Base-by-base conservation (phyloP, 2,797 vertebrate species). In the Cacajao melanocephalus region DNA sequence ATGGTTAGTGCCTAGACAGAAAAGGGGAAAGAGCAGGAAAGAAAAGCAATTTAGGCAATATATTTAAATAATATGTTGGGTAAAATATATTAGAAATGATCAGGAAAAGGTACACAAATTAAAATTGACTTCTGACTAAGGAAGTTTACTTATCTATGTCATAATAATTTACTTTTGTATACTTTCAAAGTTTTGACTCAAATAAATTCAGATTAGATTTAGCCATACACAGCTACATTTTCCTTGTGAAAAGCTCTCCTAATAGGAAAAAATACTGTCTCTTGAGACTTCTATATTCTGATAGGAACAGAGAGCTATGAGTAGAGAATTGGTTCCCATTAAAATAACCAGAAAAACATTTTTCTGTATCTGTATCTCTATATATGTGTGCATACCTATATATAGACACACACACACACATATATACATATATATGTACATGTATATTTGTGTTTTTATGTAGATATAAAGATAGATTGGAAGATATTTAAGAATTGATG, bases 341-440 rank as follows among this genome's bases (percentile, higher is more conserved):
- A 85, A 96, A 72, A 52, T 11, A 83, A 58, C 14, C n/a, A 30
- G 52, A 58, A 76, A 75, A n/a, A 11, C 48, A n/a, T 58, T 12
- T 41, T 4, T 64, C 44, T 41, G 8, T 33, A 22, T 20, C 28
- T 30, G 22, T n/a, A 33, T 22, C 4, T 44, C 22, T 24, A 22
- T 19, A 9, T 19, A 5, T n/a, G 39, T 57, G 19, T 20, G 12
- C 22, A 15, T 26, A 39, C 22, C 15, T 39, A 4, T 4, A 0
- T 20, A 20, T 58, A 4, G 19, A 14, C 2, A 50, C 12, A 58
- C 0, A 5, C 0, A 5, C 14, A 1, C 17, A 14, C 5, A 50
- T 7, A 58, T 0, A 5, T 8, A 1, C 11, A 8, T 48, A 1
- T 28, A 4, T 61, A 48, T 13, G 2, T n/a, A 7, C 24, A 2